A percentile compares a stretch with the other conserved stretches of the same genome.
Evolutionary conservation across 2,113 vertebrate species (phyloP).

Genomic region (Melospiza melodia): DNA sequence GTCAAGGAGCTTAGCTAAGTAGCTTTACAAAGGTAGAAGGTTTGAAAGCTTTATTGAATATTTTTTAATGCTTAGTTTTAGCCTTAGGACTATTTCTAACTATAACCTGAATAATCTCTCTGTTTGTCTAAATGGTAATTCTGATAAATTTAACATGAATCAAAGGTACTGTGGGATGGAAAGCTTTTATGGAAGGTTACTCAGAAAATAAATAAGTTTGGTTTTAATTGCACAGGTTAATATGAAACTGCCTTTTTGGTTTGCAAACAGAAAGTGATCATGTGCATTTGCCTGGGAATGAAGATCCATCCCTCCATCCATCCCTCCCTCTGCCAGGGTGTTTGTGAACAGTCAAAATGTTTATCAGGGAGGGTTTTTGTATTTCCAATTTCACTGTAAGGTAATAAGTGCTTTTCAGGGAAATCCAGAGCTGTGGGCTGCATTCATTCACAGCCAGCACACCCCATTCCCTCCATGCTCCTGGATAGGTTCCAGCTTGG

Average conservation of each 20-base stretch:
- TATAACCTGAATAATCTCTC: neutral
- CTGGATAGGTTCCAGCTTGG: neutral
- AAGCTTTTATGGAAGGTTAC: neutral
- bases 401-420: neutral
- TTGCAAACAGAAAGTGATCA: neutral
- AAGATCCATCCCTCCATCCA: neutral
- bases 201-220: neutral
- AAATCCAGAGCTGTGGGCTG: rapidly evolving
- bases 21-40: neutral
- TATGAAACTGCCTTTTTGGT: neutral
- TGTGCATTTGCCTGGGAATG: rapidly evolving
- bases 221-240: neutral
- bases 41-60: neutral
- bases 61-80: neutral
- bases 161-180: neutral
- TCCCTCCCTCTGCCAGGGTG: neutral
- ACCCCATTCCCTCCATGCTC: neutral
- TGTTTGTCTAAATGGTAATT: neutral
- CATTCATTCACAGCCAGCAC: neutral
- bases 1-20: neutral
- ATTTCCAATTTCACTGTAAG: neutral
- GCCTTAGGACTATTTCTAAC: neutral
- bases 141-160: neutral
- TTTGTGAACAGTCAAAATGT: neutral
- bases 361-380: neutral